These are phyloP conservation scores for Drosophila mojavensis DNA, from an alignment of 1,140 invertebrate species.

Conservation along the genomic window DNA sequence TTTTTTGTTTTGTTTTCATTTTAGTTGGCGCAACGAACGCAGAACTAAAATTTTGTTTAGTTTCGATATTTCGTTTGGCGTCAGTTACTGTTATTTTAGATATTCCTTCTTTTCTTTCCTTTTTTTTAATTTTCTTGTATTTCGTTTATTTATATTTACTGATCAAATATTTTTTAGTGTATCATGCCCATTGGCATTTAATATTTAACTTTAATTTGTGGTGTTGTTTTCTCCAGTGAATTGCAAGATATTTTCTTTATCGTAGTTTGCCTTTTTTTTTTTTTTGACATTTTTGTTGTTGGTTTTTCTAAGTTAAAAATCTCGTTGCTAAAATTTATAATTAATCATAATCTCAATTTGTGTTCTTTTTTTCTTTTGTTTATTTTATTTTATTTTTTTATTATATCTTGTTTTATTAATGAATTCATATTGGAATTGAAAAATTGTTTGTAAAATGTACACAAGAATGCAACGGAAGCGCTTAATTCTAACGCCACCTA, in stretches of 20 bases:
- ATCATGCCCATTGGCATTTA: slow-evolving; percentile 41
- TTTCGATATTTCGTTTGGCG: slow-evolving; percentile 43
- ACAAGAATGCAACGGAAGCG: slow-evolving; percentile 68
- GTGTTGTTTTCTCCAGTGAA: slow-evolving; percentile 84
- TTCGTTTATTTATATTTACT: slow-evolving; percentile 37
- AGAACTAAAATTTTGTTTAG: slow-evolving; percentile 57
- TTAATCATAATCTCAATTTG: background rate
- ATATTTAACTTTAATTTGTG: slow-evolving; percentile 77
- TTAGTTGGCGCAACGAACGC: slow-evolving; percentile 52
- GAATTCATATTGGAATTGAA: slow-evolving; percentile 20
- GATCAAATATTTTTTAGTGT: slow-evolving; percentile 67
- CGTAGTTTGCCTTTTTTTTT: slow-evolving; percentile 41
- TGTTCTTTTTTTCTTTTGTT: background rate
- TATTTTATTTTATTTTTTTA: too few relatives aligned
- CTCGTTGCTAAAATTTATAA: slow-evolving; percentile 65
- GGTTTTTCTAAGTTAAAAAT: slow-evolving; percentile 67
- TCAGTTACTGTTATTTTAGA: slow-evolving; percentile 54
- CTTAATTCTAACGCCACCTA: slow-evolving; percentile 73
- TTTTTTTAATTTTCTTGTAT: slow-evolving; percentile 26
- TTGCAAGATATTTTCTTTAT: slow-evolving; percentile 65
- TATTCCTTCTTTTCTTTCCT: slow-evolving; percentile 25
- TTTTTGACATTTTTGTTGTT: slow-evolving; percentile 46
- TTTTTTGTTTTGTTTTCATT: slow-evolving; percentile 31
- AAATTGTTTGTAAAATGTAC: slow-evolving; percentile 40
- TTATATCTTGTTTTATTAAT: slow-evolving; percentile 1